Conservation (phyloP, 2,797 vertebrate species). For the Cossypha niveicapilla region DNA sequence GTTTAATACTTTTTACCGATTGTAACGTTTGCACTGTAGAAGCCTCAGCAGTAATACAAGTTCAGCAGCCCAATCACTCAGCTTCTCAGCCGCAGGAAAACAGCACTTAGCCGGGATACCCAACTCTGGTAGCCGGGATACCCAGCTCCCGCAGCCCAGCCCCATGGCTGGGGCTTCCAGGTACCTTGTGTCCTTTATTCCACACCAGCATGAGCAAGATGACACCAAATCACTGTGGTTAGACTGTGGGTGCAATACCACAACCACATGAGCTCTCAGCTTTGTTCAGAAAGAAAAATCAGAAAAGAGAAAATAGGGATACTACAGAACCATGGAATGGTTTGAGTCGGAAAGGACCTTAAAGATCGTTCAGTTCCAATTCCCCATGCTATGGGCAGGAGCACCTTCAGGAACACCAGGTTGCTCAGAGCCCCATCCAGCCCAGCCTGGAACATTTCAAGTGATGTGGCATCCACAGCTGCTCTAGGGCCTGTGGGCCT, state of each 20-base stretch:
- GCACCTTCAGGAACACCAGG: not conserved
- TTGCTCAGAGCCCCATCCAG: not conserved
- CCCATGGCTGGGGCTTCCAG: not conserved
- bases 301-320: not conserved
- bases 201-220: not conserved
- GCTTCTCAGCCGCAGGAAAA: not conserved
- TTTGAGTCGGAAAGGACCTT: not conserved
- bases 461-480: not conserved
- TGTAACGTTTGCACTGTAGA: rapidly evolving
- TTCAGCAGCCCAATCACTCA: rapidly evolving
- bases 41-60: not conserved
- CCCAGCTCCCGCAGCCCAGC: not conserved
- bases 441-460: not conserved
- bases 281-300: not conserved
- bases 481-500: not conserved
- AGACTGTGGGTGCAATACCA: not conserved
- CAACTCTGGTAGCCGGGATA: rapidly evolving
- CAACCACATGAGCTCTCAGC: not conserved
- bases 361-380: not conserved
- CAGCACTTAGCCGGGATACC: rapidly evolving
- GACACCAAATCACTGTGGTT: not conserved
- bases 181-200: not conserved
- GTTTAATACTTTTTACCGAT: not conserved
- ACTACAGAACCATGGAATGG: not conserved
- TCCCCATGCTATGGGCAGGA: rapidly evolving